Percentiles rank a stretch among this genome's conserved stretches.
Evolutionary conservation across 2,113 vertebrate genomes (phyloP).

Genomic region (Calyptommatus sinebrachiatus): DNA sequence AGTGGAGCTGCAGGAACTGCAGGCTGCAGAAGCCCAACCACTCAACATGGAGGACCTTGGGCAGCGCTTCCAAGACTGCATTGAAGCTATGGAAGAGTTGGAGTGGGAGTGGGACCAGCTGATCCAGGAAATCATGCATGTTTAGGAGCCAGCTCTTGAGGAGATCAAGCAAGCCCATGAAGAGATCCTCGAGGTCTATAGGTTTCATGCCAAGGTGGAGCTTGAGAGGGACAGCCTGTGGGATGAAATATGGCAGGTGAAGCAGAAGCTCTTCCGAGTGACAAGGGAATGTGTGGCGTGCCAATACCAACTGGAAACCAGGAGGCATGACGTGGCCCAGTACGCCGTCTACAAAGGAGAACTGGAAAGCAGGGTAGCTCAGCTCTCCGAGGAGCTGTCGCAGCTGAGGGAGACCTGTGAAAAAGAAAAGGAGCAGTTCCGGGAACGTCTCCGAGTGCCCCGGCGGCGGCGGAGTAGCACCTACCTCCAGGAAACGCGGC

Average conservation of each 20-base stretch:
- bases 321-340: constrained; percentile 78
- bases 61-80: constrained; percentile 76
- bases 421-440: constrained; percentile 72
- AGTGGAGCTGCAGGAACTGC: constrained; percentile 18
- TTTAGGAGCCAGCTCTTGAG: constrained; percentile 76
- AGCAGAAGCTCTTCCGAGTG: constrained; percentile 81
- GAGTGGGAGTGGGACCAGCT: constrained; percentile 79
- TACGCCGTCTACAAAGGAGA: constrained; percentile 71
- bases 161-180: constrained; percentile 77
- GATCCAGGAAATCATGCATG: constrained; percentile 76
- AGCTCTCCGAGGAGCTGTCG: constrained; percentile 76
- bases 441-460: constrained; percentile 63
- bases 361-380: constrained; percentile 71
- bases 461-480: constrained; percentile 67
- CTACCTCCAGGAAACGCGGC: constrained; percentile 78
- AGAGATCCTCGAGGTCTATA: constrained; percentile 79
- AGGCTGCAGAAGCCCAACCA: background rate
- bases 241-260: constrained; percentile 81
- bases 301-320: constrained; percentile 79
- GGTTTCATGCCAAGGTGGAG: constrained; percentile 78
- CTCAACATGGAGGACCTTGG: constrained; percentile 71
- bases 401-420: constrained; percentile 74
- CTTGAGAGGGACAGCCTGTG: constrained; percentile 82
- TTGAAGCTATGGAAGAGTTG: constrained; percentile 80
- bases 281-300: constrained; percentile 84